Conservation (phyloP, 2,888 invertebrate genomes). For the Sycophila texana region DNA sequence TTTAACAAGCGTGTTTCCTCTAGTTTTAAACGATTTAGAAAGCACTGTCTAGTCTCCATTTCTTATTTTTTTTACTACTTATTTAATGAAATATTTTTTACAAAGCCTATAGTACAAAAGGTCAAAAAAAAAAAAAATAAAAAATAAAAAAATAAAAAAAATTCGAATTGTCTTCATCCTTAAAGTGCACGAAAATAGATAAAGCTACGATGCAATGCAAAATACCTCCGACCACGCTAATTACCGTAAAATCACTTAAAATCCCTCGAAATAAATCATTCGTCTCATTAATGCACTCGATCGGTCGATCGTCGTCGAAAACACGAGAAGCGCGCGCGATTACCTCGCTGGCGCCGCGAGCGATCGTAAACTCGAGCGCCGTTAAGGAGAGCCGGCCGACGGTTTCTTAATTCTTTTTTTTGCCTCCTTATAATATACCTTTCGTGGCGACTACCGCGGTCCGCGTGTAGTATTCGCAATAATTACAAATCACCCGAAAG, state of each 20-base stretch:
- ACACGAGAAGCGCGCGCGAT: constrained; percentile 14
- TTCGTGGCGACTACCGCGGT: constrained; percentile 31
- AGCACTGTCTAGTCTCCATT: no score
- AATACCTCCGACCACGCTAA: not conserved
- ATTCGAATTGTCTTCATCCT: no score
- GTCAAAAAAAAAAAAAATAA: no score
- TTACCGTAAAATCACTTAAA: not conserved
- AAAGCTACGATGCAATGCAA: not conserved
- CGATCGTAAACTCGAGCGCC: constrained; percentile 43
- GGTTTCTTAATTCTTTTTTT: not conserved
- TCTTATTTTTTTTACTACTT: no score
- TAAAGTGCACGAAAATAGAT: no score
- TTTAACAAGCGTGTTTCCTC: no score
- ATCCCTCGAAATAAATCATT: constrained; percentile 9
- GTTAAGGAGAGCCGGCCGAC: not conserved
- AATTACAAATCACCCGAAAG: constrained; percentile 55
- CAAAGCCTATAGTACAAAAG: no score
- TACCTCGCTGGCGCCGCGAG: constrained; percentile 41
- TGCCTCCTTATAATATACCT: not conserved
- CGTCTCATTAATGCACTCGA: not conserved
- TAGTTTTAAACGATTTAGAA: no score
- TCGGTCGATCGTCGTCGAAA: constrained; percentile 20
- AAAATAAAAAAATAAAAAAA: no score
- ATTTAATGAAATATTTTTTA: no score
- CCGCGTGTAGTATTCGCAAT: constrained; percentile 33